Percentiles rank a stretch among this genome's conserved stretches.
Evolutionary conservation across 2,113 vertebrate species (phyloP).

Genomic region (Apeltes quadracus): DNA sequence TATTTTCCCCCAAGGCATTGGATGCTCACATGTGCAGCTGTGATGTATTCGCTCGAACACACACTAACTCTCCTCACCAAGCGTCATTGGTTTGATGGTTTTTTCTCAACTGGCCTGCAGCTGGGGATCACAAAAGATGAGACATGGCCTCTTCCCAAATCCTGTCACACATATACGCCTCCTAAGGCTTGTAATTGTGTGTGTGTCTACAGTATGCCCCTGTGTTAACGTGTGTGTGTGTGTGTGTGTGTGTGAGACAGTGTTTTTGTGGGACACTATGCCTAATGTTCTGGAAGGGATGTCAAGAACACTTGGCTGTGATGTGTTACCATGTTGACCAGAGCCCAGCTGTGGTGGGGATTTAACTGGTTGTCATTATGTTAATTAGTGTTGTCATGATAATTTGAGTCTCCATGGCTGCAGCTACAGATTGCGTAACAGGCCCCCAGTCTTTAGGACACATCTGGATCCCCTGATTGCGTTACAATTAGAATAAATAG

Average conservation of each 20-base stretch:
- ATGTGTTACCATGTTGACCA: conserved; percentile 68
- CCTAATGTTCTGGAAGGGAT: conserved; percentile 61
- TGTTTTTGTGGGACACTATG: conserved; percentile 43
- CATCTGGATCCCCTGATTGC: conserved; percentile 71
- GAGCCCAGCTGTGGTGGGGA: conserved; percentile 66
- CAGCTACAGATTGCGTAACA: conserved; percentile 57
- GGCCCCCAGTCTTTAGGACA: conserved; percentile 58
- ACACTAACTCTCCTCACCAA: conserved; percentile 14
- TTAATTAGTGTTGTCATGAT: conserved; percentile 73
- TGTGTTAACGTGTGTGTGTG: background rate
- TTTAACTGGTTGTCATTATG: conserved; percentile 71
- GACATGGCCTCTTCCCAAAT: conserved; percentile 59
- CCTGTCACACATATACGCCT: conserved; percentile 50
- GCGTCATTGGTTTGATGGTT: conserved; percentile 55
- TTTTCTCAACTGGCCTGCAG: conserved; percentile 50
- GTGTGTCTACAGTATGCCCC: conserved; percentile 11
- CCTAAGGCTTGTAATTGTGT: conserved; percentile 31
- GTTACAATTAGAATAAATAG: conserved; percentile 69
- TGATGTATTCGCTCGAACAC: conserved; percentile 20
- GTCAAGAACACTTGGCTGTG: conserved; percentile 68
- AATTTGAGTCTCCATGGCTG: conserved; percentile 60
- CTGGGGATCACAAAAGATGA: conserved; percentile 62
- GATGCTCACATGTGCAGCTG: conserved; percentile 47
- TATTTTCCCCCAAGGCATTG: conserved; percentile 9
- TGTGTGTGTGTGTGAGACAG: conserved; percentile 16